Base-by-base conservation (phyloP, 2,888 invertebrate genomes). In the Amorpha juglandis region DNA sequence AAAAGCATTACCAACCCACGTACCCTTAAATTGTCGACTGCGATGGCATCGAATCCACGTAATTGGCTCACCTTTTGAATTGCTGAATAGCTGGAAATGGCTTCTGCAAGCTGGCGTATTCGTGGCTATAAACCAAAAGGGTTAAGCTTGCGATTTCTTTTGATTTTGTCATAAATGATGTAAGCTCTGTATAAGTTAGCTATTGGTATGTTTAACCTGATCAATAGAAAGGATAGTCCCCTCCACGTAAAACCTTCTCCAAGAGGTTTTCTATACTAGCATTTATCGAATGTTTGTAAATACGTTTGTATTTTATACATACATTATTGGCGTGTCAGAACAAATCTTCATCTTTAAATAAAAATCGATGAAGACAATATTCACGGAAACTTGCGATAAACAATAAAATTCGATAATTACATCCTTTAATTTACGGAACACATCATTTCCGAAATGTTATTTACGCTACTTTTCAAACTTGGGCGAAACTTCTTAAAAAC, bases 21-120 rank as follows among this genome's bases (percentile, higher is more conserved):
- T 58, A 58, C 21, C 64, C 64, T 65, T 47, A 65, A 58, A 65
- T 63, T 47, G 63, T 33, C 63, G 47, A 38, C 62, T 42, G 58
- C 53, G 58, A 38, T 38, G 58, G 58, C 55, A 35, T 65, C 58
- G 58, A 48, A 58, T 58, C 58, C 42, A 42, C 63, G 53, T 70
- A 70, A 68, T 70, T 70, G 70, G 70, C 66, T 66, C 64, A 35
- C 68, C 67, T 67, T 67, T 68, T 63, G 67, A 66, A 67, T 51
- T 64, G 63, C 63, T 58, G 58, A 58, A 58, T 58, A 58, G 58
- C 42, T 19, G 11, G 58, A 12, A 42, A 42, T 58, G 42, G 58
- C 42, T 58, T 58, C 38, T 19, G 12, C 38, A 33, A 33, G 33
- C n/a, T 58, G 16, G 42, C 42, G 42, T 42, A 42, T 58, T 58